Percentiles rank a stretch among this genome's conserved stretches.
Conservation (phyloP, 2,797 vertebrate genomes). For the Aerospiza tachiro region DNA sequence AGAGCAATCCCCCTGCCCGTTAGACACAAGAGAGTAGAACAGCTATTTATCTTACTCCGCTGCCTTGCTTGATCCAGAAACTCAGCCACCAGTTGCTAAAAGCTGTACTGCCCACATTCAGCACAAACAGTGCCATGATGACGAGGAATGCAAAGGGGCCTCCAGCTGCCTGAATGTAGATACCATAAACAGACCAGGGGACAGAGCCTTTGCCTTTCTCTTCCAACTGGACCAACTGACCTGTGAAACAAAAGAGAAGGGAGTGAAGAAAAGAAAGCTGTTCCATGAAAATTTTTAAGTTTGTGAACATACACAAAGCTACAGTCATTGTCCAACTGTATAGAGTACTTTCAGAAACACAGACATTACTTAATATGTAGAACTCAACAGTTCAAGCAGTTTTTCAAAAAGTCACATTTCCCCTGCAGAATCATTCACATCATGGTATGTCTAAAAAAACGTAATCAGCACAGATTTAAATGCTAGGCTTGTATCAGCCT, state of each 20-base stretch:
- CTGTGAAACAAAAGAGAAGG: constrained; percentile 54
- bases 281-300: neutral
- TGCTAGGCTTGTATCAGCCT: neutral
- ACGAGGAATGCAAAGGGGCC: constrained; percentile 85
- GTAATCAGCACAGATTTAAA: neutral
- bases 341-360: neutral
- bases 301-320: neutral
- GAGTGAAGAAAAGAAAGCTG: neutral
- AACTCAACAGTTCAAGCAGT: neutral
- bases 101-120: constrained; percentile 89
- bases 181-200: constrained; percentile 85
- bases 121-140: constrained; percentile 85
- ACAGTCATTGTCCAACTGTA: neutral
- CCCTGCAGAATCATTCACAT: neutral
- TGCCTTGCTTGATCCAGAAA: constrained; percentile 95
- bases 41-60: constrained; percentile 80
- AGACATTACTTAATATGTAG: neutral
- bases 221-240: constrained; percentile 83
- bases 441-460: neutral
- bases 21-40: neutral
- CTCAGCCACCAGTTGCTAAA: constrained; percentile 96
- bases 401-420: neutral
- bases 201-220: constrained; percentile 87
- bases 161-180: constrained; percentile 88
- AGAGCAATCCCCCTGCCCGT: neutral